Conservation (phyloP, 2,797 vertebrate species). For the Leucoraja ocellata region DNA sequence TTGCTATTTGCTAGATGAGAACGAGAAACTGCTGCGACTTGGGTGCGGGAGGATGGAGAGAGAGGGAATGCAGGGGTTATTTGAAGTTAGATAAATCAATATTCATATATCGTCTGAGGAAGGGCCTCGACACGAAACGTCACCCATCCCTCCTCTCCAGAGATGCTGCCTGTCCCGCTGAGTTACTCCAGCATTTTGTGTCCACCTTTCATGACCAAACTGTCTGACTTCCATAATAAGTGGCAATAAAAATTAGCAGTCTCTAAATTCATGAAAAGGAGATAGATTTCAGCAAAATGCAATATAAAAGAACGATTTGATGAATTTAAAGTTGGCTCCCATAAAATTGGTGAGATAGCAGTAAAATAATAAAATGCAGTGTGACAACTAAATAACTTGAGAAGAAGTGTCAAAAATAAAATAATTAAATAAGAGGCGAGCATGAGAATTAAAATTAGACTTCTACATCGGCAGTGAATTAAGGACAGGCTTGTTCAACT, state of each 20-base stretch:
- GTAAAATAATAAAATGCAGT: conserved; percentile 26
- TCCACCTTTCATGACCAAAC: no score
- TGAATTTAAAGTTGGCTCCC: not conserved
- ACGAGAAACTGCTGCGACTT: no score
- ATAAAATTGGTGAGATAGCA: not conserved
- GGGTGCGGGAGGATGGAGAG: no score
- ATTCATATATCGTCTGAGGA: no score
- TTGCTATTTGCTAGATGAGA: no score
- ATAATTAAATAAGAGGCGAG: not conserved
- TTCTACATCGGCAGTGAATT: not conserved
- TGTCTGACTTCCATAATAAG: no score
- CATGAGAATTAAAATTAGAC: not conserved
- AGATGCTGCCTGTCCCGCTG: no score
- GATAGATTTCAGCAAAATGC: not conserved
- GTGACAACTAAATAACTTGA: not conserved
- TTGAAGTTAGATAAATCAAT: no score
- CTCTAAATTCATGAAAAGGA: not conserved
- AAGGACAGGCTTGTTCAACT: not conserved
- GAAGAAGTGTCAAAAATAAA: conserved; percentile 17
- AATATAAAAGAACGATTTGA: not conserved
- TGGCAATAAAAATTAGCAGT: not conserved
- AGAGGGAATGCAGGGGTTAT: no score
- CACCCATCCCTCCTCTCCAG: no score
- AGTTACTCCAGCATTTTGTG: no score
- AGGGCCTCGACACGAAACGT: no score